Evolutionary conservation across 2,797 vertebrate genomes (phyloP), one percentile per base, ranked within the genome.

Genomic region (Lutjanus argentimaculatus): DNA sequence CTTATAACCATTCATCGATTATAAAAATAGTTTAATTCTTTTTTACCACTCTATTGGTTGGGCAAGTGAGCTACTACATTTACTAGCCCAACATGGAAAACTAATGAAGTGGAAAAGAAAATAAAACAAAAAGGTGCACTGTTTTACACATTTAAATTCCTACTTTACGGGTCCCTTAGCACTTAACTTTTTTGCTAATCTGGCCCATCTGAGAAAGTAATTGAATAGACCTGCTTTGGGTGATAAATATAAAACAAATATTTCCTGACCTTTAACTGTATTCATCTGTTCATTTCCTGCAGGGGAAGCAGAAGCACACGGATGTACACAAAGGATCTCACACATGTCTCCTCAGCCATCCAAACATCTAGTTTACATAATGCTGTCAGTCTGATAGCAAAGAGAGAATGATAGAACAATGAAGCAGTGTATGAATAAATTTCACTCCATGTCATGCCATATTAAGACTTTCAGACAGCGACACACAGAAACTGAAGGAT

Each of bases 381-480:
- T 17, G 55, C 57, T 46, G 57, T 45, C 72, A 55, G 69, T 56
- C 64, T 73, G 45, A 78, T 12, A 61, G 63, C 65, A 72, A 79
- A 73, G 55, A 22, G 58, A 69, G 82, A 71, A 22, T 57, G 69
- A 67, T 48, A 75, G 80, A 85, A 82, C 84, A 89, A 85, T 85
- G 63, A 80, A 82, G 74, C 53, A 25, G 48, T 30, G 72, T 55
- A 67, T 65, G 83, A 85, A 90, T 78, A 89, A 52, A 89, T 88
- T 87, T 87, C 76, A 85, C 82, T 72, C 70, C 45, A 11, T 66
- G 87, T 84, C 84, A 68, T 25, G 56, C 56, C 30, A 69, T 45
- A 65, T 91, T 83, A 85, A 36, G 63, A 64, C 77, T 65, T 56
- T 74, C 30, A 84, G 79, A 80, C 80, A 68, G 73, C 3, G 12